These are phyloP conservation scores for Spinibarbus caldwelli DNA, from an alignment of 2,797 vertebrate species.

Conservation along the genomic window DNA sequence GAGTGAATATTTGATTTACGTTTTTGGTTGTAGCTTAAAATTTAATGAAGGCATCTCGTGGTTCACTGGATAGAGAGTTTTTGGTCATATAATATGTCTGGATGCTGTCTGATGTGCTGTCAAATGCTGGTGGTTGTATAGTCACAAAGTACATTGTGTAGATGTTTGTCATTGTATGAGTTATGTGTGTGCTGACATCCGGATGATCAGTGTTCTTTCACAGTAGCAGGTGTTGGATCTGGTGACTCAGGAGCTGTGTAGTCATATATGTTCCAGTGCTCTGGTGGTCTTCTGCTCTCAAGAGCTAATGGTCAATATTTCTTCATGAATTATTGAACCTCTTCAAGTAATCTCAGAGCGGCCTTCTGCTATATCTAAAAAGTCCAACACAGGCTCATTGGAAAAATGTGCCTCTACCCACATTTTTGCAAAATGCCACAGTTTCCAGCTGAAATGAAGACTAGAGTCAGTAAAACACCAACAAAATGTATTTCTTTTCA, in stretches of 20 bases:
- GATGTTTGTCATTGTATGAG: neutral
- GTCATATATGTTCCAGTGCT: conserved; percentile 16
- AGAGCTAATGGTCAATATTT: conserved; percentile 14
- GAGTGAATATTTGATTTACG: neutral
- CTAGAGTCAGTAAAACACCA: neutral
- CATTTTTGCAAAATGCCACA: neutral
- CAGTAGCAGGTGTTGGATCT: neutral
- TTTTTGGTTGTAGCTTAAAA: neutral
- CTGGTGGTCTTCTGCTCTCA: conserved; percentile 6
- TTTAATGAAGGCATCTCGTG: neutral
- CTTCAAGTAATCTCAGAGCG: neutral
- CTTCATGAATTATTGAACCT: conserved; percentile 26
- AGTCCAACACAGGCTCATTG: neutral
- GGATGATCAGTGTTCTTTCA: conserved; percentile 13
- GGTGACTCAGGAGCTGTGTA: neutral
- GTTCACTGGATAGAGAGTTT: neutral
- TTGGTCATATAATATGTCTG: neutral
- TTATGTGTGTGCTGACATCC: neutral
- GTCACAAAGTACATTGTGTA: neutral
- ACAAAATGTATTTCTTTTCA: neutral
- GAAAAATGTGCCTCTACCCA: neutral
- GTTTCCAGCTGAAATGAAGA: neutral
- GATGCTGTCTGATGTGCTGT: neutral
- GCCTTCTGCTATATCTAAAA: neutral
- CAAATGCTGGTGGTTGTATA: neutral